Evolutionary conservation across 1,140 invertebrate species (phyloP).

Genomic region (Frieseomelitta varia): DNA sequence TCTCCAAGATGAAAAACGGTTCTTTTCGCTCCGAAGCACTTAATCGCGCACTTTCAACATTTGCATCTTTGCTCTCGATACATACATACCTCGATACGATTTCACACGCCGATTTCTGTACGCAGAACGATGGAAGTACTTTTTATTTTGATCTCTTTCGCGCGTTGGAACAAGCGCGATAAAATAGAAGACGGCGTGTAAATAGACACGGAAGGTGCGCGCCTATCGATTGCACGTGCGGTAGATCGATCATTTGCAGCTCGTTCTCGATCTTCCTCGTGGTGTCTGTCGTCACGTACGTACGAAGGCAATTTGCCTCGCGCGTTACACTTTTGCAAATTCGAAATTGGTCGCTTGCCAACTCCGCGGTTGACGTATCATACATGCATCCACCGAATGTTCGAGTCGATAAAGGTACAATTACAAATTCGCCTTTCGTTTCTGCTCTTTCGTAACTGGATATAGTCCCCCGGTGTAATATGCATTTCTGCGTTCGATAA

Average conservation of each 20-base stretch:
- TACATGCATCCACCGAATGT: not conserved
- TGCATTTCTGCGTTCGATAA: not conserved
- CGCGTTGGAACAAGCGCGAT: not conserved
- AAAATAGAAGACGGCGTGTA: constrained; percentile 16
- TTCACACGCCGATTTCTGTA: not conserved
- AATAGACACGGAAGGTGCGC: constrained; percentile 12
- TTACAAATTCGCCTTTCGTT: not conserved
- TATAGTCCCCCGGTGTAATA: not conserved
- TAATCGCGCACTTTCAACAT: not conserved
- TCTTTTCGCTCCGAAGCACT: no score
- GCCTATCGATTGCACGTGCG: constrained; percentile 73
- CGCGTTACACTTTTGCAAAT: constrained; percentile 48
- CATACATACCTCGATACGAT: not conserved
- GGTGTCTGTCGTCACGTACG: constrained; percentile 49
- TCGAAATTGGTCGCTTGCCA: constrained; percentile 26
- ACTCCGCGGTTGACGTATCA: not conserved
- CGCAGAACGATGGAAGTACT: not conserved
- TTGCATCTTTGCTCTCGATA: not conserved
- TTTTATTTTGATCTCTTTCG: no score
- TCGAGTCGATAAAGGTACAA: not conserved
- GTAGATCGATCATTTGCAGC: constrained; percentile 61
- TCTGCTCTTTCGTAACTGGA: not conserved
- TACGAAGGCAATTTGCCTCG: constrained; percentile 36
- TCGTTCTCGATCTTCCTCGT: constrained; percentile 14
- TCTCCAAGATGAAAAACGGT: not conserved